phyloP scores from a whole-genome alignment of 1,140 invertebrate species.

The Temnothorax nylanderi region DNA sequence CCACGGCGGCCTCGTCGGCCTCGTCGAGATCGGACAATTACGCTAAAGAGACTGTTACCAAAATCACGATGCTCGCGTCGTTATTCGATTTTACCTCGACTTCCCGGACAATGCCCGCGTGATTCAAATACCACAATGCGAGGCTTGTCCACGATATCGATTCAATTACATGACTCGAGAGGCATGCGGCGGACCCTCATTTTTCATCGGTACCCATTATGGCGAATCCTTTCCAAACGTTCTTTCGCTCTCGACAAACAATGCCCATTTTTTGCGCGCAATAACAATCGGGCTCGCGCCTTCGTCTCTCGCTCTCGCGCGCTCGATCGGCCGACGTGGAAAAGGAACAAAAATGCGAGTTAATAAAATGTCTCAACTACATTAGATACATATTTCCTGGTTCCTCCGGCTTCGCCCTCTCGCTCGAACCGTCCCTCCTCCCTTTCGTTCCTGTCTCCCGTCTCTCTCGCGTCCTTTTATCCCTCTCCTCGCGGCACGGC shows the following conservation, averaged over 20 bases:
- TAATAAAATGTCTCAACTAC: conserved; percentile 41
- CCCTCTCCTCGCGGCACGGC: conserved; percentile 7
- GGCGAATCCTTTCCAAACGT: conserved; percentile 30
- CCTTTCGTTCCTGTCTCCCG: neutral
- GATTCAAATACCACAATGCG: conserved; percentile 22
- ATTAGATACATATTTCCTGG: conserved; percentile 43
- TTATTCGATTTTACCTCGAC: conserved; percentile 63
- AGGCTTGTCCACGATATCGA: conserved; percentile 31
- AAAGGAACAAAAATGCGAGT: neutral
- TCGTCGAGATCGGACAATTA: conserved; percentile 67
- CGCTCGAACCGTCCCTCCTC: conserved; percentile 1
- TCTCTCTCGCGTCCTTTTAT: conserved; percentile 15
- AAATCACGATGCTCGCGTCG: conserved; percentile 71
- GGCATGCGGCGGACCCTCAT: conserved; percentile 19
- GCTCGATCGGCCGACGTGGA: neutral
- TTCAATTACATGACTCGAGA: conserved; percentile 57
- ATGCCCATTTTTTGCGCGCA: conserved; percentile 29
- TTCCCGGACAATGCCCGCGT: conserved; percentile 10
- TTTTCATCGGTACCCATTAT: conserved; percentile 41
- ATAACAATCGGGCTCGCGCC: conserved; percentile 9
- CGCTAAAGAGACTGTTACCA: conserved; percentile 62
- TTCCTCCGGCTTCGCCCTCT: neutral
- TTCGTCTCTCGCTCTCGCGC: conserved; percentile 1
- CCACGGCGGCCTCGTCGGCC: conserved; percentile 35
- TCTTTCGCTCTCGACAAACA: conserved; percentile 2